phyloP scores from a whole-genome alignment of 1,140 invertebrate genomes.

The Lucilia cuprina region DNA sequence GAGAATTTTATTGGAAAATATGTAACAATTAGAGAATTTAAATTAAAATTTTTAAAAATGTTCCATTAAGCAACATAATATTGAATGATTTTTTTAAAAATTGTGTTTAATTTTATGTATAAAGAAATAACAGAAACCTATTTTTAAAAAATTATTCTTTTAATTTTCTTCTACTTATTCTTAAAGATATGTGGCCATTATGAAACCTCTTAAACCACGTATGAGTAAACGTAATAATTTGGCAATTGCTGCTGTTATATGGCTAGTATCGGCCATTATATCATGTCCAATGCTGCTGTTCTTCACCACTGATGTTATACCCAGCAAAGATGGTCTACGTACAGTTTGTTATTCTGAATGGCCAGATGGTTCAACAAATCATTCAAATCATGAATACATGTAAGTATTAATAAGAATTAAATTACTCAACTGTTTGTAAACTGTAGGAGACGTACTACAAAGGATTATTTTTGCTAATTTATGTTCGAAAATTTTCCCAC shows the following conservation, averaged over 20 bases:
- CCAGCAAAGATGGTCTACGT: conserved; percentile 69
- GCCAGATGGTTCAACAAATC: conserved; percentile 78
- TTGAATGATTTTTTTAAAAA: no score
- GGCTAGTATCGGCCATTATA: conserved; percentile 75
- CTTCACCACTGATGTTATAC: conserved; percentile 72
- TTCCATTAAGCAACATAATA: no score
- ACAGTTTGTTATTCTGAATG: conserved; percentile 81
- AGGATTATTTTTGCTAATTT: no score
- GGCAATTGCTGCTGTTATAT: conserved; percentile 82
- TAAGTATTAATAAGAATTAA: conserved; percentile 66
- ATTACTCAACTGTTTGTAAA: no score
- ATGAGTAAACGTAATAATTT: conserved; percentile 83
- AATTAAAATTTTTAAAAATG: no score
- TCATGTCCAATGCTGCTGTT: conserved; percentile 86
- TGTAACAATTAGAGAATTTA: no score
- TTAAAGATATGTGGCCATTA: conserved; percentile 88
- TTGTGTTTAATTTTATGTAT: no score
- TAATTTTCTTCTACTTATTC: conserved; percentile 7
- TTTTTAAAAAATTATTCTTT: no score
- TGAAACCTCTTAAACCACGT: conserved; percentile 84
- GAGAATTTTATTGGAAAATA: no score
- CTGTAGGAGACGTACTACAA: no score
- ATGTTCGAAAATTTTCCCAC: no score
- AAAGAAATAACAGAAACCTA: no score
- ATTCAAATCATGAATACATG: conserved; percentile 79